Base-by-base conservation (phyloP, 2,888 invertebrate species). In the Cataglyphis albicans region DNA sequence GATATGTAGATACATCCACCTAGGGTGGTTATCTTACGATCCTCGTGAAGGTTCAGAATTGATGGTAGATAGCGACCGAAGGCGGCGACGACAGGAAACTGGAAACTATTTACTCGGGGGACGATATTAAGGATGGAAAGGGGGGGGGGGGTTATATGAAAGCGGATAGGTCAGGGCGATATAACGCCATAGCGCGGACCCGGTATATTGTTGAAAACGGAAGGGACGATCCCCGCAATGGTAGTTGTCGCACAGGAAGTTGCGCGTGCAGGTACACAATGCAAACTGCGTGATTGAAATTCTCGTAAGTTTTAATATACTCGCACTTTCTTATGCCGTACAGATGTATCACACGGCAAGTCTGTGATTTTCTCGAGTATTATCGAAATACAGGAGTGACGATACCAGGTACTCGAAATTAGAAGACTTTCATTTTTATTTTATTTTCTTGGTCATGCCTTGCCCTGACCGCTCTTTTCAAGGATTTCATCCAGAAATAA, bases 81-180 rank as follows among this genome's bases (percentile, higher is more conserved):
- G 89, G 88, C 88, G 88, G 83, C 87, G 90, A 86, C 88, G 90
- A 86, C 90, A 89, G 90, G 90, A 91, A 92, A 91, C 90, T 91
- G 88, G 89, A 90, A 92, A 92, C 92, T 92, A 92, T 93, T 93
- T 92, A 92, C 92, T 90, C 91, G 90, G 84, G 91, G 92, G 91
- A 90, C 89, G 90, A 92, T 92, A 91, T 92, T 92, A 91, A 91
- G 88, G 91, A 88, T 61, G 80, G 68, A 59, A 75, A n/a, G n/a
- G n/a, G n/a, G n/a, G n/a, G 29, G 81, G 81, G 25, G 89, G 90
- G 90, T 89, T 91, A 89, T 90, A 92, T 86, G 90, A 90, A 89
- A 91, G 90, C 87, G 90, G 90, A 90, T 91, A 90, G 90, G 92
- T 91, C 91, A 88, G 87, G 82, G 82, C 90, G 90, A 92, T 91